Conservation (phyloP, 2,888 invertebrate species). For the Himalopsyche japonica region DNA sequence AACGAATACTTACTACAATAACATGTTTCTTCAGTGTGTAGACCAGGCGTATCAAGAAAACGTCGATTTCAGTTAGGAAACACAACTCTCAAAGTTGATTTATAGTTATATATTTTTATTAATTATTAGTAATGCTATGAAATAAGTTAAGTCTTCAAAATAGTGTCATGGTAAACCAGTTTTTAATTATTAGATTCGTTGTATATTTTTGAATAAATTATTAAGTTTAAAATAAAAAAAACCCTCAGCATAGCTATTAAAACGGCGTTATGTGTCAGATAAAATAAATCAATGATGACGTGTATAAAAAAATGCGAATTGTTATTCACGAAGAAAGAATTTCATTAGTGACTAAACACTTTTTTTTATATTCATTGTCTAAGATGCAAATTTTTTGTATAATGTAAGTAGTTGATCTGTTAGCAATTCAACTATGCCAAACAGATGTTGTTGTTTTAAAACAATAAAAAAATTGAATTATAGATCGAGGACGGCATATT, state of each 20-base stretch:
- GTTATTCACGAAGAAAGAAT: too few relatives aligned
- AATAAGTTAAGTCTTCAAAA: background rate
- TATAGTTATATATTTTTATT: too few relatives aligned
- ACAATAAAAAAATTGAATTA: background rate
- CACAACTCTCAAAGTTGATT: too few relatives aligned
- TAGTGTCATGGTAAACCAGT: background rate
- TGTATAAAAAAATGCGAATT: too few relatives aligned
- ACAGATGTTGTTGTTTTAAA: background rate
- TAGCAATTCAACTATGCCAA: background rate
- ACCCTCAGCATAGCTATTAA: too few relatives aligned
- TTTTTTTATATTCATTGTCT: too few relatives aligned
- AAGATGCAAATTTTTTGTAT: too few relatives aligned
- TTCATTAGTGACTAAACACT: too few relatives aligned
- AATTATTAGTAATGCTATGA: background rate
- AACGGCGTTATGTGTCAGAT: too few relatives aligned
- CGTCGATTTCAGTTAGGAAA: too few relatives aligned
- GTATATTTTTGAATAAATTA: background rate
- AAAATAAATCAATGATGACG: too few relatives aligned
- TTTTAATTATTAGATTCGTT: background rate
- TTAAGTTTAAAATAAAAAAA: background rate
- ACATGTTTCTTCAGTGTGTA: background rate
- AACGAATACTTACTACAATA: background rate
- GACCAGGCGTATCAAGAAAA: background rate
- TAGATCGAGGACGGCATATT: background rate
- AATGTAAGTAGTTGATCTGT: too few relatives aligned